These are phyloP conservation scores for Tenebrosternarchus preto DNA, from an alignment of 2,113 vertebrate genomes.

Conservation along the genomic window DNA sequence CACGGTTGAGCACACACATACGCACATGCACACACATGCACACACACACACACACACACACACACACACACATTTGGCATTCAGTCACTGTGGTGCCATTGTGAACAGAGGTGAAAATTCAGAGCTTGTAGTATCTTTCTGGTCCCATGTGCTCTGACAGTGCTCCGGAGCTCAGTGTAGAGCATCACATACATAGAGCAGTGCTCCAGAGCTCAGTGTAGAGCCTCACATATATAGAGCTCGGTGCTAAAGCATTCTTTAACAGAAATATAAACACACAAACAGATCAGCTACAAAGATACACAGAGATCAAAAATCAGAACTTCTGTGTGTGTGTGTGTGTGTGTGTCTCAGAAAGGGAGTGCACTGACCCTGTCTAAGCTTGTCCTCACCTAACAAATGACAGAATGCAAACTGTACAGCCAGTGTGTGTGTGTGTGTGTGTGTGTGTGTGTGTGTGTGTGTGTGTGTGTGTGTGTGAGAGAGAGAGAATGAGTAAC, in stretches of 20 bases:
- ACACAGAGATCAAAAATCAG: too few relatives aligned
- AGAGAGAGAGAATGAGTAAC: not conserved
- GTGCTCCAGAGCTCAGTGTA: too few relatives aligned
- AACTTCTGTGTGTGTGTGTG: too few relatives aligned
- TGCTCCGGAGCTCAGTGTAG: not conserved
- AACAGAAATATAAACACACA: too few relatives aligned
- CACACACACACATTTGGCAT: not conserved
- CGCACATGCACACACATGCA: slow-evolving; percentile 15
- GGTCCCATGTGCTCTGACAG: not conserved
- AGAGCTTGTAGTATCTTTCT: slow-evolving; percentile 11
- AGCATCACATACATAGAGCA: too few relatives aligned
- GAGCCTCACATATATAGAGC: too few relatives aligned
- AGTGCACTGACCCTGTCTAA: slow-evolving; percentile 5
- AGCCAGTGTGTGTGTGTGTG: slow-evolving; percentile 33
- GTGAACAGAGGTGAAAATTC: slow-evolving; percentile 28
- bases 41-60: slow-evolving; percentile 4
- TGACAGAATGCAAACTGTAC: too few relatives aligned
- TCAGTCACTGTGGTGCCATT: not conserved
- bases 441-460: slow-evolving; percentile 31
- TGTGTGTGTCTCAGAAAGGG: not conserved
- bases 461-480: slow-evolving; percentile 4
- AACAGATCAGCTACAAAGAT: too few relatives aligned
- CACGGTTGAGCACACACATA: too few relatives aligned
- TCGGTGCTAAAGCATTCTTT: too few relatives aligned
- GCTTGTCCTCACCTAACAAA: not conserved